Conservation (phyloP, 2,888 invertebrate genomes). For the Folsomia manolachei region DNA sequence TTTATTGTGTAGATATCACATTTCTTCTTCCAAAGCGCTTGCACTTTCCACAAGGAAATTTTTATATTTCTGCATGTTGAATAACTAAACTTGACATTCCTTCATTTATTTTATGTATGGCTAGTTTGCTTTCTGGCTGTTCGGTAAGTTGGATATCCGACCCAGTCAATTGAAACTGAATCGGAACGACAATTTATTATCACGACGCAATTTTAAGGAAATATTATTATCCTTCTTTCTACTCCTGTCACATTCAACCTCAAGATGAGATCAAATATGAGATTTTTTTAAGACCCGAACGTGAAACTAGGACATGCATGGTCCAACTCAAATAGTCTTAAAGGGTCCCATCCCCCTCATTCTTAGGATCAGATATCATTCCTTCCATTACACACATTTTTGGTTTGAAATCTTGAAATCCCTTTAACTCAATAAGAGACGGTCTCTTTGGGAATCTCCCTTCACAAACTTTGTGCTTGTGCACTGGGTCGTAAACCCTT, state of each 20-base stretch:
- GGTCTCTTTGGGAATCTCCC: neutral
- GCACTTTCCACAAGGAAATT: too few relatives aligned
- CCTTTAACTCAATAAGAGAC: neutral
- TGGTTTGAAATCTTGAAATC: neutral
- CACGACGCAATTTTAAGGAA: neutral
- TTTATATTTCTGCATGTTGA: too few relatives aligned
- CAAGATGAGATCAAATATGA: too few relatives aligned
- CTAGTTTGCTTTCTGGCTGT: too few relatives aligned
- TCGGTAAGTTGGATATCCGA: too few relatives aligned
- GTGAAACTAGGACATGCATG: neutral
- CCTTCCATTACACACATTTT: neutral
- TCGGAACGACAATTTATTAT: neutral
- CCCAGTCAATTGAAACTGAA: neutral
- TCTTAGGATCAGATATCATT: neutral
- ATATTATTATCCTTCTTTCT: neutral
- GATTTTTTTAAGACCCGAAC: neutral
- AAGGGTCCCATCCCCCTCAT: neutral
- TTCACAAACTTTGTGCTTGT: neutral
- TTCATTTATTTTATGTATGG: too few relatives aligned
- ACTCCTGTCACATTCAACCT: neutral
- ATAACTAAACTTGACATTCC: too few relatives aligned
- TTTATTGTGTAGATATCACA: neutral
- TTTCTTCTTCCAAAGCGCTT: too few relatives aligned
- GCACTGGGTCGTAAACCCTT: constrained; percentile 18
- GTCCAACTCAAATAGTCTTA: too few relatives aligned